phyloP scores from a whole-genome alignment of 2,797 vertebrate genomes.

The Ctenopoma multispine region DNA sequence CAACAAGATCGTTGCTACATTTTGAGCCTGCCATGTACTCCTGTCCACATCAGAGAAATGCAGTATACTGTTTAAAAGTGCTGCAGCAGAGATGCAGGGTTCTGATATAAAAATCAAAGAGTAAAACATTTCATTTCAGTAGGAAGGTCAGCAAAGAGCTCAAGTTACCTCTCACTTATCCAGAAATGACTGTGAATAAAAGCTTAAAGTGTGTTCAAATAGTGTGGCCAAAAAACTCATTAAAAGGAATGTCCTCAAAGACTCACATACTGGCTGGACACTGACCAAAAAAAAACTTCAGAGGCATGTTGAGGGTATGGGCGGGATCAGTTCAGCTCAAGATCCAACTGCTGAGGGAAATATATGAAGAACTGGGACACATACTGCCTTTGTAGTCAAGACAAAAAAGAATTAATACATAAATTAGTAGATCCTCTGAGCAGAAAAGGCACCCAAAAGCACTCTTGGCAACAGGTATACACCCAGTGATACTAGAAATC shows the following conservation, averaged over 20 bases:
- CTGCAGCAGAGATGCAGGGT: background rate
- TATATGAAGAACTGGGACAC: constrained; percentile 77
- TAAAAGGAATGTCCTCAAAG: constrained; percentile 15
- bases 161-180: constrained; percentile 7
- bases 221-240: constrained; percentile 13
- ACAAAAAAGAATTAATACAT: constrained; percentile 85
- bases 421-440: constrained; percentile 79
- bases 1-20: background rate
- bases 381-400: constrained; percentile 81
- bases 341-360: constrained; percentile 70
- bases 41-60: constrained; percentile 12
- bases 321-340: constrained; percentile 47
- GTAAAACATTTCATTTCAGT: constrained; percentile 20
- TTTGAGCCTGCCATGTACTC: background rate
- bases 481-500: constrained; percentile 43
- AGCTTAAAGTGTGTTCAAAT: constrained; percentile 5
- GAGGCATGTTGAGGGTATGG: constrained; percentile 24
- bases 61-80: background rate
- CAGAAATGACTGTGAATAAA: constrained; percentile 8
- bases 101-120: constrained; percentile 20
- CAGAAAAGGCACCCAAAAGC: constrained; percentile 60
- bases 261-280: constrained; percentile 37
- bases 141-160: constrained; percentile 32
- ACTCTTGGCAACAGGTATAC: constrained; percentile 67
- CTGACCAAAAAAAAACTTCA: constrained; percentile 31